phyloP scores from a whole-genome alignment of 2,797 vertebrate species.

The Halcyon smyrnensis region DNA sequence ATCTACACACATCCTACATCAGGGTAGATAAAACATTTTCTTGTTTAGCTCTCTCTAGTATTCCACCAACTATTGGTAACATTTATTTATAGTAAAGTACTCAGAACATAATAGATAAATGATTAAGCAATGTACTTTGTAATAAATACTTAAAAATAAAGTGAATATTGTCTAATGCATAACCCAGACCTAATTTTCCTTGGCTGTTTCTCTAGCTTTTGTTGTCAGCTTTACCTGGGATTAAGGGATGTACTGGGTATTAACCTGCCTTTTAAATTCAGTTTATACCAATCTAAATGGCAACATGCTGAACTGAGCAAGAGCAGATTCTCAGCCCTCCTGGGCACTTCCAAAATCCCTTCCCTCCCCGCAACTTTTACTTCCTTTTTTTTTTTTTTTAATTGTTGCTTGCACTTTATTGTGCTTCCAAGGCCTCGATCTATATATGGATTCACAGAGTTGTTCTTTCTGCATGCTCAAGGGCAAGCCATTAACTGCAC shows the following conservation, averaged over 20 bases:
- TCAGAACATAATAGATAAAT: background rate
- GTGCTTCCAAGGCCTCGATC: background rate
- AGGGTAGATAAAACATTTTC: background rate
- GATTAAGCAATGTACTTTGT: background rate
- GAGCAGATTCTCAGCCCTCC: background rate
- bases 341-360: background rate
- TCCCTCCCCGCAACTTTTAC: background rate
- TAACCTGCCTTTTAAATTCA: background rate
- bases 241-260: background rate
- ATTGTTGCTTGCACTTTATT: background rate
- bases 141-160: background rate
- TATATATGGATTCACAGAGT: background rate
- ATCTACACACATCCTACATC: background rate
- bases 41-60: background rate
- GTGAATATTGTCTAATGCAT: background rate
- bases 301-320: background rate
- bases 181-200: background rate
- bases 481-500: background rate
- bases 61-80: background rate
- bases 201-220: background rate
- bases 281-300: background rate
- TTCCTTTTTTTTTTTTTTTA: background rate
- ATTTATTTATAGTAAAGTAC: background rate
- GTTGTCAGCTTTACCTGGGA: background rate
- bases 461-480: background rate